Evolutionary conservation across 2,888 invertebrate genomes (phyloP).

Genomic region (Zelleria hepariella): DNA sequence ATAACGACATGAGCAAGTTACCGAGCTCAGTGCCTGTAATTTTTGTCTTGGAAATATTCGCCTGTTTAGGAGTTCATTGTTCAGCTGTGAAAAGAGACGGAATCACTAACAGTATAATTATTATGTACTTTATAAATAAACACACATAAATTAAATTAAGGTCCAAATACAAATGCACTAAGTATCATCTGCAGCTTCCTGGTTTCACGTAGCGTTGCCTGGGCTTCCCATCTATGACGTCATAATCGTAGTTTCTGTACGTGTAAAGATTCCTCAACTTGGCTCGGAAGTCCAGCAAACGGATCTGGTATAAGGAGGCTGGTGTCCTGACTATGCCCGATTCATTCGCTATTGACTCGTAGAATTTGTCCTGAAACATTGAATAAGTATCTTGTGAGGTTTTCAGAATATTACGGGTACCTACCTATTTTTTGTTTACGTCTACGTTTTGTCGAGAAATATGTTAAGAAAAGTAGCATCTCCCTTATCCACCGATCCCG

Average conservation of each 20-base stretch:
- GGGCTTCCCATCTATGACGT: conserved; percentile 43
- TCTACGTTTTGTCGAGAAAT: no score
- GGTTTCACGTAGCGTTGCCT: conserved; percentile 19
- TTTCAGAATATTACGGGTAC: neutral
- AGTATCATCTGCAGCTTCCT: neutral
- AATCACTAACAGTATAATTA: no score
- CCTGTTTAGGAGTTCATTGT: no score
- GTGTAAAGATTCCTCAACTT: conserved; percentile 49
- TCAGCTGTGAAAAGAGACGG: no score
- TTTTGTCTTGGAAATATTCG: no score
- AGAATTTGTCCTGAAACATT: conserved; percentile 49
- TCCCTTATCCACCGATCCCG: no score
- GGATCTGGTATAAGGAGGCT: conserved; percentile 55
- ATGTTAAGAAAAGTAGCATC: no score
- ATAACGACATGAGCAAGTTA: no score
- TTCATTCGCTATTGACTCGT: conserved; percentile 42
- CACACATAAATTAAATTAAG: neutral
- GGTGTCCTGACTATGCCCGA: conserved; percentile 56
- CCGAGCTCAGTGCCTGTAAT: no score
- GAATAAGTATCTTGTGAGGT: neutral
- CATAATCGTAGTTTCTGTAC: conserved; percentile 48
- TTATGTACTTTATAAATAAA: no score
- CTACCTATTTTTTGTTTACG: no score
- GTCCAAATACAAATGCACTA: neutral
- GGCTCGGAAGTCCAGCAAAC: conserved; percentile 32